Evolutionary conservation across 1,140 invertebrate species (phyloP).

Genomic region (Drosophila sp.): DNA sequence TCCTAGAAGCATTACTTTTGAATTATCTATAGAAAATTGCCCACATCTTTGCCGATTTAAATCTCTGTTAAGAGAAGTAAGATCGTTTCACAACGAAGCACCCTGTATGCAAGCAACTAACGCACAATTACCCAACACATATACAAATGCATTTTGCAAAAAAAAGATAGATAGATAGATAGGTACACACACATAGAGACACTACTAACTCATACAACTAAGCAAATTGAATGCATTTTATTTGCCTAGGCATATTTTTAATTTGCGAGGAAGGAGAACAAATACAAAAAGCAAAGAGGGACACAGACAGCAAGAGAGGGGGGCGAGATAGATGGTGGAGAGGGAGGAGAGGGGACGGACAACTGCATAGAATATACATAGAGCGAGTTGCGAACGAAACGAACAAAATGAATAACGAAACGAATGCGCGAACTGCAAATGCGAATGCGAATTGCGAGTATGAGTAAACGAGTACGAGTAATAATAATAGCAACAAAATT

Average conservation of each 20-base stretch:
- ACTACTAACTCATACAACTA: constrained; percentile 24
- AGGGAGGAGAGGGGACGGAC: not conserved
- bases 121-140: constrained; percentile 53
- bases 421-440: constrained; percentile 20
- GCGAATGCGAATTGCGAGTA: constrained; percentile 42
- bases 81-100: constrained; percentile 9
- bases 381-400: constrained; percentile 19
- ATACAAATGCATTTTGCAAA: constrained; percentile 24
- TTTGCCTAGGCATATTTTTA: constrained; percentile 80
- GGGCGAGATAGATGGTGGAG: constrained; percentile 1
- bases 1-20: too few relatives aligned
- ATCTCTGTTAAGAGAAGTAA: not conserved
- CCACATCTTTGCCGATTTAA: too few relatives aligned
- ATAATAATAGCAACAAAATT: constrained; percentile 83
- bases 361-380: constrained; percentile 11
- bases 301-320: constrained; percentile 19
- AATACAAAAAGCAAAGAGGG: constrained; percentile 52
- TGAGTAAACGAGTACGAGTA: constrained; percentile 50
- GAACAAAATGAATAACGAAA: constrained; percentile 30
- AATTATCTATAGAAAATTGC: too few relatives aligned
- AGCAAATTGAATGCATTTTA: constrained; percentile 64
- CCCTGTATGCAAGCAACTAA: constrained; percentile 56
- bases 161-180: constrained; percentile 24
- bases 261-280: constrained; percentile 82
- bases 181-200: constrained; percentile 4